A percentile compares a stretch with the other conserved stretches of the same genome.
Conservation (phyloP, 2,888 invertebrate species). For the Dolomedes plantarius region DNA sequence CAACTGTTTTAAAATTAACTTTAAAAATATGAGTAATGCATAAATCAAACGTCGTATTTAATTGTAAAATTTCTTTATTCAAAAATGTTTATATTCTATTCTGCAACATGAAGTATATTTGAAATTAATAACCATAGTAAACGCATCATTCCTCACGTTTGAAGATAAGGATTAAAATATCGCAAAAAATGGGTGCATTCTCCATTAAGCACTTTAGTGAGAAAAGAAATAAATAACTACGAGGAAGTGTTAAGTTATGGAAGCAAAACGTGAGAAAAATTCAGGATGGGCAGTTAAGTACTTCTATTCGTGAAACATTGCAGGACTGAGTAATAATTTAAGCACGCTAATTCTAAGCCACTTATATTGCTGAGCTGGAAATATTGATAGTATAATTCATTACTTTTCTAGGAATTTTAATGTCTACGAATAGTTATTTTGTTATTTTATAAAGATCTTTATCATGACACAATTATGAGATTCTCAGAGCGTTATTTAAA, state of each 20-base stretch:
- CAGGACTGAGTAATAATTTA: neutral
- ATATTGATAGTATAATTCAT: constrained; percentile 46
- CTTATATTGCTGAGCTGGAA: constrained; percentile 30
- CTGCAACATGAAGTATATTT: too few relatives aligned
- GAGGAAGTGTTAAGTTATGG: constrained; percentile 57
- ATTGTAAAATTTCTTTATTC: too few relatives aligned
- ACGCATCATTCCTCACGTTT: neutral
- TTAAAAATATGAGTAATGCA: too few relatives aligned
- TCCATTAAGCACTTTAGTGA: constrained; percentile 16
- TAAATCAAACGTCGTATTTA: too few relatives aligned
- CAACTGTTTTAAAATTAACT: too few relatives aligned
- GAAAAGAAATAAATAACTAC: constrained; percentile 24
- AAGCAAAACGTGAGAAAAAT: constrained; percentile 50
- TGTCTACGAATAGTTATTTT: too few relatives aligned
- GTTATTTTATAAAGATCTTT: too few relatives aligned
- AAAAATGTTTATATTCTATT: too few relatives aligned
- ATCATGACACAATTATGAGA: too few relatives aligned
- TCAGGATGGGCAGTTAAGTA: constrained; percentile 25
- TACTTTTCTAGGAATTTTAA: neutral
- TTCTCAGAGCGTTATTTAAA: too few relatives aligned
- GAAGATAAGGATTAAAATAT: constrained; percentile 17
- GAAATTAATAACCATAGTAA: too few relatives aligned
- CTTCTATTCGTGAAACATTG: constrained; percentile 26
- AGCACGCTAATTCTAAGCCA: constrained; percentile 33
- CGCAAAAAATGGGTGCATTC: neutral